Conservation (phyloP, 2,113 vertebrate species). For the Petaurus breviceps region DNA sequence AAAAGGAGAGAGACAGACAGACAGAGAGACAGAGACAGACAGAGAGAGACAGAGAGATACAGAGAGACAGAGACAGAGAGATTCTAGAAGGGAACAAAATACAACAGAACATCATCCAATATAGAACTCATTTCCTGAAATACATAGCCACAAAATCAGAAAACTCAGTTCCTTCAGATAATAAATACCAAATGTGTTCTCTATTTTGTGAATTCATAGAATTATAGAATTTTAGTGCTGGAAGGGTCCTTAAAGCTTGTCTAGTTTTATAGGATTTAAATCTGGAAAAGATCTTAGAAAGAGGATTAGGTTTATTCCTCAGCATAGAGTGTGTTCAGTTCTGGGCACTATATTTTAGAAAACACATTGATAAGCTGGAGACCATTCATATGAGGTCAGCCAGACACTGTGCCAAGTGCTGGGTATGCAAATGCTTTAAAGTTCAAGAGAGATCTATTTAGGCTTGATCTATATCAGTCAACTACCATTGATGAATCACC, state of each 20-base stretch:
- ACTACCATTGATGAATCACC: not conserved
- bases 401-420: not conserved
- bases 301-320: not conserved
- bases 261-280: not conserved
- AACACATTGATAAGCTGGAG: not conserved
- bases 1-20: not conserved
- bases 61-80: not conserved
- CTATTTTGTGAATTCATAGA: slow-evolving; percentile 47
- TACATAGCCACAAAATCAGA: slow-evolving; percentile 15
- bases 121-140: slow-evolving; percentile 52
- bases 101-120: slow-evolving; percentile 1
- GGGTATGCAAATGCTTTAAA: not conserved
- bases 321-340: not conserved
- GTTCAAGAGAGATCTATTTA: not conserved
- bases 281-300: not conserved
- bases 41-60: no score
- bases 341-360: not conserved
- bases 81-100: not conserved
- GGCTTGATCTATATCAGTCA: not conserved
- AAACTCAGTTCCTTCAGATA: slow-evolving; percentile 22
- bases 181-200: not conserved
- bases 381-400: not conserved
- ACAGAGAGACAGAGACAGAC: no score
- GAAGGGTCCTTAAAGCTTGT: not conserved
- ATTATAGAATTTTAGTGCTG: not conserved